Evolutionary conservation across 2,888 invertebrate species (phyloP).

Genomic region (Podotricha telesiphe): DNA sequence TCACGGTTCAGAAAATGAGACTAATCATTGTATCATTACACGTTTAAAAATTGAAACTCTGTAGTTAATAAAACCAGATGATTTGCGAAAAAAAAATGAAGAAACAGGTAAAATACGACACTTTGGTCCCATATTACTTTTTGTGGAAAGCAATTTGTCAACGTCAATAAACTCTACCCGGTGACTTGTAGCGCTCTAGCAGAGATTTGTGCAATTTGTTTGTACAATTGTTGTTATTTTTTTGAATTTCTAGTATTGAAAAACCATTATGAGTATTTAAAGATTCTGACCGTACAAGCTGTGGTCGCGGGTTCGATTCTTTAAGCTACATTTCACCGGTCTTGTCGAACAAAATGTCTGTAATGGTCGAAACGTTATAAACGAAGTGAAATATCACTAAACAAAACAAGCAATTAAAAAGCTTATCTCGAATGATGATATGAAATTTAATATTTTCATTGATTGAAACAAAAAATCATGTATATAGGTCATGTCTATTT

Average conservation of each 20-base stretch:
- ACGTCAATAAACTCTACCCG: slow-evolving; percentile 42
- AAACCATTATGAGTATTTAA: too few relatives aligned
- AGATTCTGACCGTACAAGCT: too few relatives aligned
- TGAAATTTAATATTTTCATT: too few relatives aligned
- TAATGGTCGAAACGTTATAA: too few relatives aligned
- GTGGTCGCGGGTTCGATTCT: too few relatives aligned
- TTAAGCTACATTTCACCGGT: too few relatives aligned
- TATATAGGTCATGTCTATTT: too few relatives aligned
- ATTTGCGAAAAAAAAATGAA: slow-evolving; percentile 37
- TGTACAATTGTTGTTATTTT: slow-evolving; percentile 26
- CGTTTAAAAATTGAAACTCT: neutral
- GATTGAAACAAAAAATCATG: too few relatives aligned
- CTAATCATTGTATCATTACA: neutral
- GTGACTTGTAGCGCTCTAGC: slow-evolving; percentile 33
- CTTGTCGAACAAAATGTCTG: too few relatives aligned
- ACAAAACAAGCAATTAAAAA: too few relatives aligned
- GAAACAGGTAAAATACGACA: slow-evolving; percentile 39
- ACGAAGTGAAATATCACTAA: too few relatives aligned
- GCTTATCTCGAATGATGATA: too few relatives aligned
- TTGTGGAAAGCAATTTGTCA: slow-evolving; percentile 43
- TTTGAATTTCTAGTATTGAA: slow-evolving; percentile 9
- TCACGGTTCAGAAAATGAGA: neutral
- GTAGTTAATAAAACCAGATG: slow-evolving; percentile 40
- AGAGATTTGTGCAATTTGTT: slow-evolving; percentile 39
- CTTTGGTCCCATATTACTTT: slow-evolving; percentile 41